Evolutionary conservation across 2,113 vertebrate genomes (phyloP), one percentile per base, ranked within the genome.

Genomic region (Microtus oregoni): DNA sequence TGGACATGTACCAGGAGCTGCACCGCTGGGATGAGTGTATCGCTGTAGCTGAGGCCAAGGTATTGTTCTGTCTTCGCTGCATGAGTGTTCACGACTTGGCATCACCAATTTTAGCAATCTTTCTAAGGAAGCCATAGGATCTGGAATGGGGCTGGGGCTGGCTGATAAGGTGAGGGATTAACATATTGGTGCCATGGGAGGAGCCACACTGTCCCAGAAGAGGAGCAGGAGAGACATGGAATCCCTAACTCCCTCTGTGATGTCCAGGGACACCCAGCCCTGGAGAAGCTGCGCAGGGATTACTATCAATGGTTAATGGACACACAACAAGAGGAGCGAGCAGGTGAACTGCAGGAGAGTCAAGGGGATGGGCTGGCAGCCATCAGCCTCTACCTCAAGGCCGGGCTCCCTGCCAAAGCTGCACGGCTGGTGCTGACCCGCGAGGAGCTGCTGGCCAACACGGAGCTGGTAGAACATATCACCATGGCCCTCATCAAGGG

Each of bases 11-110:
- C 98, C 99, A 99, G 97, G 99, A 99, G 97, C 99, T 99, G 20
- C 99, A 99, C 98, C 99, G 99, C 98, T 99, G 99, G 99, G 99
- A 99, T 24, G 99, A 99, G 91, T 99, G 99, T 96, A 99, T 99
- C 0, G 98, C 99, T 4, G 98, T 99, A 85, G 99, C 99, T 0
- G 99, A 99, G 95, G 99, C 99, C 12, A 99, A 99, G 99, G 99
- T 99, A 98, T 92, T 24, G 10, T 2, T 92, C 47, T 87, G 19
- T 81, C 85, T 82, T 92, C 61, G 50, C 15, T 24, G n/a, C 78
- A 81, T 35, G 55, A 10, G 24, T 76, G 50, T 52, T 82, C 35
- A 76, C 87, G 75, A 68, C 86, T 92, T 19, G 24, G 32, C 83
- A 44, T 86, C 67, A 50, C 58, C 61, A 77, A 7, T 55, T 87